phyloP scores from a whole-genome alignment of 2,113 vertebrate genomes.

The Amblyornis subalaris region DNA sequence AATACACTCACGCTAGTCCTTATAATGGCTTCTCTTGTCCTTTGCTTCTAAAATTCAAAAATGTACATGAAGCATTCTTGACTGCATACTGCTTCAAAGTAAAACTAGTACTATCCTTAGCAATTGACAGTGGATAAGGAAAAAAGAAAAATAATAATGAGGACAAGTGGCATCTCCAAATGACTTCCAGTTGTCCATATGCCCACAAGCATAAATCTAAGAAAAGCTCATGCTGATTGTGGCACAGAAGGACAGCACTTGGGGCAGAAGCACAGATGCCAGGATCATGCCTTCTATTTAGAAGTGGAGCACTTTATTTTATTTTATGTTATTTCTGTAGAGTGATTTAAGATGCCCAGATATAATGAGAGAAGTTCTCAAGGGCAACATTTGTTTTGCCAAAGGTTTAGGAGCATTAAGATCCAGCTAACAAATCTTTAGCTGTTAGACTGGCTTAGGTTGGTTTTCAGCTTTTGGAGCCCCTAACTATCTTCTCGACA shows the following conservation, averaged over 20 bases:
- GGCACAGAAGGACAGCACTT: conserved; percentile 51
- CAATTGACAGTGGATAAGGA: background rate
- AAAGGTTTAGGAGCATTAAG: conserved; percentile 53
- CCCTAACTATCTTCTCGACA: conserved; percentile 37
- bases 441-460: conserved; percentile 47
- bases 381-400: conserved; percentile 42
- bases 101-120: background rate
- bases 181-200: conserved; percentile 56
- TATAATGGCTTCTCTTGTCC: background rate
- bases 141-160: conserved; percentile 14
- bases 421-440: conserved; percentile 59
- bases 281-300: conserved; percentile 38
- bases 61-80: background rate
- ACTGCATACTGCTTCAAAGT: background rate
- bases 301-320: conserved; percentile 44
- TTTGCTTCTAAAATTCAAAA: background rate
- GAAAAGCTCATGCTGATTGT: conserved; percentile 57
- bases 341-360: conserved; percentile 44
- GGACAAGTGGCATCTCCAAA: conserved; percentile 40
- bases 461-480: conserved; percentile 38
- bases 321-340: background rate
- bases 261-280: conserved; percentile 58
- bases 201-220: conserved; percentile 53
- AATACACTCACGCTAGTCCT: background rate
- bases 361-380: conserved; percentile 36